These are phyloP conservation scores for Portunus trituberculatus DNA, from an alignment of 1,140 invertebrate genomes.

Conservation along the genomic window DNA sequence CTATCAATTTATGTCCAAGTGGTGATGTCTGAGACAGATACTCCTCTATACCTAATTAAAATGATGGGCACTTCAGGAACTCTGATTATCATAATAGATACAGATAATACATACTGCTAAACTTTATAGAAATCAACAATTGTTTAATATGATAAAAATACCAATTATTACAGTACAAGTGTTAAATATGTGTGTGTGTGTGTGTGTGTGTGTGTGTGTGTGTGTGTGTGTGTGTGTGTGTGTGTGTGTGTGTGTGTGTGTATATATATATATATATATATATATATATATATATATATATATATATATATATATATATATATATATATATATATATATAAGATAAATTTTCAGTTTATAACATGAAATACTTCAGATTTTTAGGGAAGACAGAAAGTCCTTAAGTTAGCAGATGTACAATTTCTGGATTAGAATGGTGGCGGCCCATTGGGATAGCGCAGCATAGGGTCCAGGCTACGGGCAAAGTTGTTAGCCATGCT, in stretches of 20 bases:
- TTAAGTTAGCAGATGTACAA: background rate
- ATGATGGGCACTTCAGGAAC: conserved; percentile 72
- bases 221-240: no score
- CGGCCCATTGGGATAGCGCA: conserved; percentile 93
- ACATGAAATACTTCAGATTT: conserved; percentile 25
- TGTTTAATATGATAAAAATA: conserved; percentile 36
- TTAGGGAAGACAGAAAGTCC: conserved; percentile 49
- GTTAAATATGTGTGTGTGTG: background rate
- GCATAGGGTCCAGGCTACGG: conserved; percentile 87
- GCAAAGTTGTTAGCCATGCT: conserved; percentile 90
- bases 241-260: no score
- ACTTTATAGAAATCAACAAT: conserved; percentile 68
- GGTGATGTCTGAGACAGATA: background rate
- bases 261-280: no score
- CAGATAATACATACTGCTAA: conserved; percentile 43
- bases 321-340: conserved; percentile 26
- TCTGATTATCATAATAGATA: conserved; percentile 64
- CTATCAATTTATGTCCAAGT: background rate
- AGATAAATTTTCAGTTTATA: background rate
- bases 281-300: no score
- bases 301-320: background rate
- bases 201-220: no score
- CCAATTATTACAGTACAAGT: background rate
- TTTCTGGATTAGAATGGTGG: conserved; percentile 88
- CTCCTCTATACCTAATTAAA: conserved; percentile 45